A percentile compares a stretch with the other conserved stretches of the same genome.
Conservation (phyloP, 2,113 vertebrate genomes). For the Carollia perspicillata region DNA sequence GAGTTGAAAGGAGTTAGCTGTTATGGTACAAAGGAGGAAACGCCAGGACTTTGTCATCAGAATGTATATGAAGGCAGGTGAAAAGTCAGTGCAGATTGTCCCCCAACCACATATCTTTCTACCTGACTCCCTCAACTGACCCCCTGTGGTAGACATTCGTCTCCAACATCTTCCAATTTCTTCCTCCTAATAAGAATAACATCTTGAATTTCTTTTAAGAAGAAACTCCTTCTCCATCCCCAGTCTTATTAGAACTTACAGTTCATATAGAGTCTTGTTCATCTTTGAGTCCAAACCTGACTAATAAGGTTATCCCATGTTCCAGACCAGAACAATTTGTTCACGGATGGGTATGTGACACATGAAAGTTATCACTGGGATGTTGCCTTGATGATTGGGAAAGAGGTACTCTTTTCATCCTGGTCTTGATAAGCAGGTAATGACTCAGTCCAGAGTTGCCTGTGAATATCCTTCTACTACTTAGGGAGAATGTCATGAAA, state of each 20-base stretch:
- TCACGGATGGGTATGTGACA: background rate
- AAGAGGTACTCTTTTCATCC: background rate
- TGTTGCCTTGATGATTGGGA: background rate
- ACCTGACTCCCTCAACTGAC: background rate
- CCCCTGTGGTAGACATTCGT: rapidly evolving
- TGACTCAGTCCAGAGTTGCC: background rate
- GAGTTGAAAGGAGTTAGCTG: background rate
- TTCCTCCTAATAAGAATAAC: background rate
- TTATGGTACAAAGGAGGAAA: background rate
- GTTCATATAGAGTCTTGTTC: background rate
- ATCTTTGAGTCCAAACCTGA: background rate
- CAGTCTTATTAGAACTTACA: background rate
- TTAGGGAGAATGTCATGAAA: background rate
- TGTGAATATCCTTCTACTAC: background rate
- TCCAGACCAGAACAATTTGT: background rate
- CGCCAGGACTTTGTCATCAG: background rate
- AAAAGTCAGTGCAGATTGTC: rapidly evolving
- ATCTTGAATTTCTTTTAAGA: background rate
- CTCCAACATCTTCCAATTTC: background rate
- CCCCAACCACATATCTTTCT: background rate
- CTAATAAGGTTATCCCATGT: background rate
- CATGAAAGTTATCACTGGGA: no score
- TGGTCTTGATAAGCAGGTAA: background rate
- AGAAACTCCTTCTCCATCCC: background rate
- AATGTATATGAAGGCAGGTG: background rate